Conservation (phyloP, 2,797 vertebrate genomes). For the Periophthalmus magnuspinnatus region DNA sequence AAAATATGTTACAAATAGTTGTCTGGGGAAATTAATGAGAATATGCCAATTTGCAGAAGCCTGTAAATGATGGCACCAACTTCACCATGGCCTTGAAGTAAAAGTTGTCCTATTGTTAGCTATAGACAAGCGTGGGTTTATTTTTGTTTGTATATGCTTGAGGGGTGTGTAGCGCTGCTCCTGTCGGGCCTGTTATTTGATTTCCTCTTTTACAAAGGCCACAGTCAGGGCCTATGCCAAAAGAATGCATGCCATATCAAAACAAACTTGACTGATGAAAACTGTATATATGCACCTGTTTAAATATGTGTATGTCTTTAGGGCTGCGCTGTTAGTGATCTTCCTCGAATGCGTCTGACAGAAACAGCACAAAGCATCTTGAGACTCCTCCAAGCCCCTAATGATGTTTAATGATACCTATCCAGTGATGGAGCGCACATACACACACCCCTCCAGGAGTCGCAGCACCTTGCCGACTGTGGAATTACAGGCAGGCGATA, state of each 20-base stretch:
- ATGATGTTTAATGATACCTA: constrained; percentile 78
- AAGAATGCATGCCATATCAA: constrained; percentile 76
- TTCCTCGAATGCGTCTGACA: constrained; percentile 73
- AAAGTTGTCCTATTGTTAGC: constrained; percentile 77
- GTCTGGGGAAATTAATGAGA: constrained; percentile 64
- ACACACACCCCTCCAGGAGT: constrained; percentile 63
- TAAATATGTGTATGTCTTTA: constrained; percentile 48
- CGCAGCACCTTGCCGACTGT: constrained; percentile 77
- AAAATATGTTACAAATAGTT: constrained; percentile 66
- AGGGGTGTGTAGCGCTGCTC: constrained; percentile 71
- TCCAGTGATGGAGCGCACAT: constrained; percentile 63
- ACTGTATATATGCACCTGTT: constrained; percentile 47
- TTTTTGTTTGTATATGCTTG: constrained; percentile 73
- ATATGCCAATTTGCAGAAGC: constrained; percentile 60
- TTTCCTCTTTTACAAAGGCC: constrained; percentile 76
- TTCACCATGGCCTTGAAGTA: constrained; percentile 74
- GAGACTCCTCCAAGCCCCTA: constrained; percentile 67
- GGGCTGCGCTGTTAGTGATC: constrained; percentile 71
- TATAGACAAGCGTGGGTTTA: constrained; percentile 66
- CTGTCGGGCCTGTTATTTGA: constrained; percentile 75
- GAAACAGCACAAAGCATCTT: constrained; percentile 59
- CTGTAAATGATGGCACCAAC: constrained; percentile 68
- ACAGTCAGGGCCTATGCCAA: constrained; percentile 76
- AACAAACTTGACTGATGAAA: constrained; percentile 73
- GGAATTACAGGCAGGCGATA: constrained; percentile 82